A percentile compares a stretch with the other conserved stretches of the same genome.
phyloP scores from a whole-genome alignment of 2,113 vertebrate genomes.

The Bubo blakistoni region DNA sequence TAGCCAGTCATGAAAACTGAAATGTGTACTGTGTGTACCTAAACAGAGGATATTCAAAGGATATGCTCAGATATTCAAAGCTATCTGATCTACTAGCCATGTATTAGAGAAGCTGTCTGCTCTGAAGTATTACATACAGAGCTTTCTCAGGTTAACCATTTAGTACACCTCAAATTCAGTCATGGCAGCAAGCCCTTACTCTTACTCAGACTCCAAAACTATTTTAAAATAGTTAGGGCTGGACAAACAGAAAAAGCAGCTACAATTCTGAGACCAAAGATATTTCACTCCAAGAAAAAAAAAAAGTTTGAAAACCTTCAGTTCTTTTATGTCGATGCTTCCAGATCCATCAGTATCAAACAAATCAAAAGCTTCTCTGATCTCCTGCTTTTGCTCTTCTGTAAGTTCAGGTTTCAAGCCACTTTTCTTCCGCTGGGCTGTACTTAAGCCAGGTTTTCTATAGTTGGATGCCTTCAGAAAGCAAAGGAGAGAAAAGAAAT shows the following conservation, averaged over 20 bases:
- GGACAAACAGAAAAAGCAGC: background rate
- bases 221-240: background rate
- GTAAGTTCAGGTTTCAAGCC: conserved; percentile 81
- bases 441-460: conserved; percentile 66
- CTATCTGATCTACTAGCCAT: background rate
- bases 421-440: conserved; percentile 76
- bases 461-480: conserved; percentile 79
- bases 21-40: background rate
- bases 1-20: background rate
- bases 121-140: background rate
- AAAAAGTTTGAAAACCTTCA: conserved; percentile 78
- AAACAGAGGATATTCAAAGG: background rate
- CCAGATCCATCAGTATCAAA: conserved; percentile 90
- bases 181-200: background rate
- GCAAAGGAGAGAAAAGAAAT: background rate
- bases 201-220: background rate
- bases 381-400: conserved; percentile 90
- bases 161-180: background rate
- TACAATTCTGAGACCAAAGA: background rate
- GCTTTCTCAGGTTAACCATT: background rate
- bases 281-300: background rate
- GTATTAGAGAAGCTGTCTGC: background rate
- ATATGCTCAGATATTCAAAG: background rate
- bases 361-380: conserved; percentile 91
- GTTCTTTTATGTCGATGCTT: conserved; percentile 88